Conservation (phyloP, 2,888 invertebrate species). For the Rhagonycha fulva region DNA sequence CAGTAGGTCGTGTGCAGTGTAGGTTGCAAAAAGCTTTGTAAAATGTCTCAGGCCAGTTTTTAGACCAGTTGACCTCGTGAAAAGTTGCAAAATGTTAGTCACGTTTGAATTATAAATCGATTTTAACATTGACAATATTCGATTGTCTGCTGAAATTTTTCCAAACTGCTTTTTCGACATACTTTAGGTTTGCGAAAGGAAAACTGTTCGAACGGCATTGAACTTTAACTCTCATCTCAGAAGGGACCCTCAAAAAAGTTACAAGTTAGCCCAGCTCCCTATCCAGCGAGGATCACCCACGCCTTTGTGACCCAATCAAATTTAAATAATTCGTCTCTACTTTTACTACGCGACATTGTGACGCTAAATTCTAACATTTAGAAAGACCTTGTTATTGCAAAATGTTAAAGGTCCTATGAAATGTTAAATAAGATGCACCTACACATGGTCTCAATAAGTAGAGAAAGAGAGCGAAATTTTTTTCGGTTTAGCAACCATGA, state of each 20-base stretch:
- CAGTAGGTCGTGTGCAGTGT: constrained; percentile 26
- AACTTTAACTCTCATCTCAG: neutral
- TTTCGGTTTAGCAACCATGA: neutral
- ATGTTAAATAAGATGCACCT: constrained; percentile 23
- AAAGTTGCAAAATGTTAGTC: constrained; percentile 31
- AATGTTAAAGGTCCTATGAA: constrained; percentile 25
- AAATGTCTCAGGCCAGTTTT: constrained; percentile 34
- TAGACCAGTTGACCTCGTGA: constrained; percentile 34
- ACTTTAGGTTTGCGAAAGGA: neutral
- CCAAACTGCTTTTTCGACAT: neutral
- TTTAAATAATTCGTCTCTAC: neutral
- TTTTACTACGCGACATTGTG: neutral
- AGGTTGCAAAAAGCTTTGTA: constrained; percentile 20
- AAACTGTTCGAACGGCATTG: neutral
- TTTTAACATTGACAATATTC: constrained; percentile 17
- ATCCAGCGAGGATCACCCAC: neutral
- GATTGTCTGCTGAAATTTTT: neutral
- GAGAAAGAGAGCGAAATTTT: constrained; percentile 8
- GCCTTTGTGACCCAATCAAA: neutral
- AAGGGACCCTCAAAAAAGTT: neutral
- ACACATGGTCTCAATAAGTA: constrained; percentile 23
- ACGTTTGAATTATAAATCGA: constrained; percentile 20
- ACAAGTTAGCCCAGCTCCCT: neutral
- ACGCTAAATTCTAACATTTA: neutral
- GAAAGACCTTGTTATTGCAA: constrained; percentile 23